Conservation (phyloP, 2,888 invertebrate genomes). For the Agriopis marginaria region DNA sequence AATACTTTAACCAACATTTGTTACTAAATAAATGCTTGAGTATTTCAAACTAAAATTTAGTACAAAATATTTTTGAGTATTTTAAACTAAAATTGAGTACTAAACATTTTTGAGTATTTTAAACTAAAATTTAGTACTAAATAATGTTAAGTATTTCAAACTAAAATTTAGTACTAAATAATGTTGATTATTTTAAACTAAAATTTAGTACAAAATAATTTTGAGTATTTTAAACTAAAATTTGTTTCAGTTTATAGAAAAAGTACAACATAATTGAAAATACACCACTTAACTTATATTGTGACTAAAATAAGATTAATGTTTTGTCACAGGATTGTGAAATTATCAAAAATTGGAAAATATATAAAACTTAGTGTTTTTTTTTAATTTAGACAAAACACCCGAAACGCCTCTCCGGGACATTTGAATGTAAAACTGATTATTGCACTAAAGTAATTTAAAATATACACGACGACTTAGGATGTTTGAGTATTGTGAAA, state of each 20-base stretch:
- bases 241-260: background rate
- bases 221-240: background rate
- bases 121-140: too few relatives aligned
- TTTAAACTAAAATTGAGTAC: too few relatives aligned
- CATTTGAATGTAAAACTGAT: conserved; percentile 30
- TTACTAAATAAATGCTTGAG: too few relatives aligned
- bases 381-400: conserved; percentile 28
- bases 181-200: too few relatives aligned
- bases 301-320: background rate
- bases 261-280: background rate
- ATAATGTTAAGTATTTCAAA: too few relatives aligned
- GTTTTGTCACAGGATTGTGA: background rate
- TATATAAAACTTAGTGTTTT: background rate
- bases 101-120: too few relatives aligned
- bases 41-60: too few relatives aligned
- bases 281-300: background rate
- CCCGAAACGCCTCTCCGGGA: conserved; percentile 23
- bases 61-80: too few relatives aligned
- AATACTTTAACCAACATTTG: too few relatives aligned
- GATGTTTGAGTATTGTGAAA: conserved; percentile 48
- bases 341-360: background rate
- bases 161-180: too few relatives aligned
- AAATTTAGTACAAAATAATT: background rate
- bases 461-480: conserved; percentile 14
- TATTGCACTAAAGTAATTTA: conserved; percentile 40